phyloP scores from a whole-genome alignment of 2,113 vertebrate species.

The Phalacrocorax brasilianus region DNA sequence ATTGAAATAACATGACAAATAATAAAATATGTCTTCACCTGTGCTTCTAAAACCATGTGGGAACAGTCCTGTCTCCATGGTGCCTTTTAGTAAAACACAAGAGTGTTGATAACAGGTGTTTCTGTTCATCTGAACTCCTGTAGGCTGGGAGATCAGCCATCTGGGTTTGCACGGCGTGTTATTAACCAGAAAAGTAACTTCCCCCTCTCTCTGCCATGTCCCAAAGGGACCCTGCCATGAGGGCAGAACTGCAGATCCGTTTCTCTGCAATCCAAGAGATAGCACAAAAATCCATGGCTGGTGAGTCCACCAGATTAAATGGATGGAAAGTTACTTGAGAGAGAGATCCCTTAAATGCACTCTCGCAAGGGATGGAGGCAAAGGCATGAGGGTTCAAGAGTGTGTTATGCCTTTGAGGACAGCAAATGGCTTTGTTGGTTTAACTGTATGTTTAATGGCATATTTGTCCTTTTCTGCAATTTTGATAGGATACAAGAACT shows the following conservation, averaged over 20 bases:
- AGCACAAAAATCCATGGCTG: background rate
- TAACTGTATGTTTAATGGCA: background rate
- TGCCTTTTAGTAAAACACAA: background rate
- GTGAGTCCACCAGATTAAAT: background rate
- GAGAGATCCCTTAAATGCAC: background rate
- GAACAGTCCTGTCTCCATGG: background rate
- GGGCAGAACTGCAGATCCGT: background rate
- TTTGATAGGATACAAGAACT: constrained; percentile 12
- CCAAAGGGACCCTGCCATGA: background rate
- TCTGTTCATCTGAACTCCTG: background rate
- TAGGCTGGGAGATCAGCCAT: background rate
- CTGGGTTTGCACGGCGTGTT: background rate
- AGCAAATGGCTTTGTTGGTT: background rate
- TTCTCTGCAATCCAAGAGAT: background rate
- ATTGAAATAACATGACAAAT: background rate
- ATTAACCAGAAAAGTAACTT: background rate
- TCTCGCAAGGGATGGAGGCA: background rate
- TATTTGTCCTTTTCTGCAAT: background rate
- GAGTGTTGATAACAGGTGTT: background rate
- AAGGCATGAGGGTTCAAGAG: background rate
- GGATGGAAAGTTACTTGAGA: background rate
- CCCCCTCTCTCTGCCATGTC: background rate
- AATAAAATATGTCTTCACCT: background rate
- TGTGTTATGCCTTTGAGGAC: background rate
- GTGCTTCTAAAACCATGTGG: background rate